Conservation (phyloP, 2,797 vertebrate genomes). For the Galaxias olidus region DNA sequence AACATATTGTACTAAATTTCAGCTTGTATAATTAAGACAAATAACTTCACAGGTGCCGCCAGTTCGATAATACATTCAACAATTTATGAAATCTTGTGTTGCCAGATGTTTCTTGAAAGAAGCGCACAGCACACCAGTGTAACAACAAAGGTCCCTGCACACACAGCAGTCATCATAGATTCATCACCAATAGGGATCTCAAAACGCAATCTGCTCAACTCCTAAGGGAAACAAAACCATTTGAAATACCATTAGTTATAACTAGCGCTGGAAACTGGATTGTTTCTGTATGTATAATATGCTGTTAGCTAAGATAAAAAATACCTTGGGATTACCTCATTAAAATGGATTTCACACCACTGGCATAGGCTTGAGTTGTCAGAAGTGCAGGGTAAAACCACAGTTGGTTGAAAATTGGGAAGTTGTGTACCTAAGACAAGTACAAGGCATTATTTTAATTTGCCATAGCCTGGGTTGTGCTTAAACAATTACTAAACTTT, state of each 20-base stretch:
- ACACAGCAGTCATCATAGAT: constrained; percentile 74
- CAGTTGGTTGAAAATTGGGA: constrained; percentile 15
- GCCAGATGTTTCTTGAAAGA: constrained; percentile 79
- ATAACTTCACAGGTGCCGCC: too few species aligned
- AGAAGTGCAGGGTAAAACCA: constrained; percentile 68
- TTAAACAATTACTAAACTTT: too few species aligned
- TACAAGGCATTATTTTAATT: neutral
- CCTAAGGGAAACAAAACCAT: constrained; percentile 45
- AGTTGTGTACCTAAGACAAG: constrained; percentile 54
- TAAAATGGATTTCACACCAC: constrained; percentile 70
- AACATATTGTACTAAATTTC: too few species aligned
- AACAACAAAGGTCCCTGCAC: constrained; percentile 78
- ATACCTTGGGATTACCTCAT: constrained; percentile 66
- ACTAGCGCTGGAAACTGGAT: too few species aligned
- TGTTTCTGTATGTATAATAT: too few species aligned
- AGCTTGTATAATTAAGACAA: too few species aligned
- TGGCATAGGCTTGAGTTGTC: constrained; percentile 70
- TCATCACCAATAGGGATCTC: constrained; percentile 85
- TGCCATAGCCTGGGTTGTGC: neutral
- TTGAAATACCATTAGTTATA: too few species aligned
- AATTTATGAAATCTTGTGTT: constrained; percentile 66
- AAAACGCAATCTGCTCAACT: constrained; percentile 49
- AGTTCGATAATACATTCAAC: too few species aligned
- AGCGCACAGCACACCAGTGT: constrained; percentile 78
- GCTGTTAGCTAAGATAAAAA: neutral